These are phyloP conservation scores for Squalus acanthias DNA, from an alignment of 2,797 vertebrate genomes.

Conservation along the genomic window DNA sequence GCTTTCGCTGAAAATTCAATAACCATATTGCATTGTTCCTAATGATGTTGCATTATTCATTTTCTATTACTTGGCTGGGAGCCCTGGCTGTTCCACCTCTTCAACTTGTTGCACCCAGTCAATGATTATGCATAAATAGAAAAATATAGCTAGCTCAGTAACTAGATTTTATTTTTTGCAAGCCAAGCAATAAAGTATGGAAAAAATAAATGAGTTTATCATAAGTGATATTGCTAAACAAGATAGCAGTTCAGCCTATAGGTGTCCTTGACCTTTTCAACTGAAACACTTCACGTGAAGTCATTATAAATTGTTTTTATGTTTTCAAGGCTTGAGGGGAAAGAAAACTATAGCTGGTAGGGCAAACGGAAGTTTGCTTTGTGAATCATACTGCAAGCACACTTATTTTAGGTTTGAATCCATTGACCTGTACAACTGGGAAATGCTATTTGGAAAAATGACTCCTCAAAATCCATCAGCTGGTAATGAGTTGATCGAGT, in stretches of 20 bases:
- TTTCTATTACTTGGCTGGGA: neutral
- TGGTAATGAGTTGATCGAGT: neutral
- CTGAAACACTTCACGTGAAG: neutral
- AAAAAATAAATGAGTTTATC: neutral
- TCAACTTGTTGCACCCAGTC: neutral
- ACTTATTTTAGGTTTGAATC: neutral
- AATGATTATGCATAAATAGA: neutral
- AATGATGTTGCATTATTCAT: neutral
- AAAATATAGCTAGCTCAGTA: neutral
- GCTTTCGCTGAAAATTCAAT: neutral
- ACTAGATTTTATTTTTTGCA: neutral
- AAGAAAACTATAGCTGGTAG: neutral
- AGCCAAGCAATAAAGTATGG: neutral
- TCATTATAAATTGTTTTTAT: neutral
- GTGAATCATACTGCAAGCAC: neutral
- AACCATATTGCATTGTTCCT: conserved; percentile 1
- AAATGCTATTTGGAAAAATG: neutral
- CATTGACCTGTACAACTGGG: neutral
- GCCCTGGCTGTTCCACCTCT: neutral
- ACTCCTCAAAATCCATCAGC: neutral
- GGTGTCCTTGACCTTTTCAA: neutral
- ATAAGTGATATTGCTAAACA: neutral
- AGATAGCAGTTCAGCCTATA: neutral
- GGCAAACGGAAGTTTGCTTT: neutral
- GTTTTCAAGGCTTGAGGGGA: neutral